Percentiles rank a stretch among this genome's conserved stretches.
Conservation (phyloP, 1,140 invertebrate genomes). For the Aphaenogaster ashmeadi region DNA sequence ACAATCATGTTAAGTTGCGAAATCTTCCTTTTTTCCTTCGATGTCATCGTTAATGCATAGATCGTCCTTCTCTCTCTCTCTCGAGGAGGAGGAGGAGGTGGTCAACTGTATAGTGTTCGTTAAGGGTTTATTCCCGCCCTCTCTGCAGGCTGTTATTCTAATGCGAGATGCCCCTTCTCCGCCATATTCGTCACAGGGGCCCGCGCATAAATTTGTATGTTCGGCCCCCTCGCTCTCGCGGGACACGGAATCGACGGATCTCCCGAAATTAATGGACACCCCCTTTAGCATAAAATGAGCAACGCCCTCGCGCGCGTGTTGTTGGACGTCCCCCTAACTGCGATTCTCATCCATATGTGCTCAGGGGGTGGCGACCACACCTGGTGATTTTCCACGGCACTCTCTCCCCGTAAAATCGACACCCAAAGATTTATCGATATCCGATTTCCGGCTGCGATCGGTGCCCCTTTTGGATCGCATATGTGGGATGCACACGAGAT, state of each 20-base stretch:
- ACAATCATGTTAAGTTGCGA: not conserved
- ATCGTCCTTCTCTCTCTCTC: not conserved
- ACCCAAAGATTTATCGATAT: conserved; percentile 78
- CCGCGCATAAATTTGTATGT: conserved; percentile 81
- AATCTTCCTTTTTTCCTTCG: not conserved
- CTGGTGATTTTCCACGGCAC: conserved; percentile 79
- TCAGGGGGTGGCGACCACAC: conserved; percentile 73
- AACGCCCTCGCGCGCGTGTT: conserved; percentile 80
- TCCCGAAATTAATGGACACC: conserved; percentile 82
- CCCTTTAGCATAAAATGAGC: conserved; percentile 81
- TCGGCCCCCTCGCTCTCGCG: conserved; percentile 15
- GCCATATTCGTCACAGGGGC: conserved; percentile 38
- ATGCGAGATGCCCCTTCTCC: conserved; percentile 59
- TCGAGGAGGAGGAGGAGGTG: not conserved
- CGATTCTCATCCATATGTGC: conserved; percentile 80
- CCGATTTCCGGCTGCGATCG: conserved; percentile 69
- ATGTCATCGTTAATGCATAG: not conserved
- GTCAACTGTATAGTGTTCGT: conserved; percentile 56
- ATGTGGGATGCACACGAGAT: not conserved
- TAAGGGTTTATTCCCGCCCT: conserved; percentile 66
- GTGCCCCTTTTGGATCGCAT: not conserved
- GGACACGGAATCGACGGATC: conserved; percentile 76
- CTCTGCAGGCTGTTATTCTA: conserved; percentile 80
- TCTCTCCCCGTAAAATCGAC: conserved; percentile 75
- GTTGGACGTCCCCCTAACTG: conserved; percentile 78